Evolutionary conservation across 2,797 vertebrate genomes (phyloP).

Genomic region (Sylvilagus floridanus): DNA sequence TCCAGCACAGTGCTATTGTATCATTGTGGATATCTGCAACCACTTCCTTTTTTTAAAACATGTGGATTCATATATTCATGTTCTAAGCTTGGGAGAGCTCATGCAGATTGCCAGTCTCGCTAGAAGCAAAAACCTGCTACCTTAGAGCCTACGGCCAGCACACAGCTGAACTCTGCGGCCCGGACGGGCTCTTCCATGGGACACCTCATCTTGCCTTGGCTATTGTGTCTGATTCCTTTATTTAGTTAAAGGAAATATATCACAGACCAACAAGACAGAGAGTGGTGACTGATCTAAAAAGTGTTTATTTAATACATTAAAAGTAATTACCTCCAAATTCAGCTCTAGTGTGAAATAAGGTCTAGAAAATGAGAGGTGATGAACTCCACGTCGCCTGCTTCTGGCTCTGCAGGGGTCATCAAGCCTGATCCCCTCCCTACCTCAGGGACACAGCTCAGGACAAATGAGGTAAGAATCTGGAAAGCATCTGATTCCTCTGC

Average conservation of each 20-base stretch:
- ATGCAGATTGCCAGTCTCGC: neutral
- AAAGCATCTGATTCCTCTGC: conserved; percentile 61
- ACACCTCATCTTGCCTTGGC: neutral
- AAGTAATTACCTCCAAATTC: neutral
- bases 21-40: conserved; percentile 26
- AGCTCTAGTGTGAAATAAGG: neutral
- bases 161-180: neutral
- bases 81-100: neutral
- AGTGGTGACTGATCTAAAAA: neutral
- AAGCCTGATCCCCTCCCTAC: conserved; percentile 29
- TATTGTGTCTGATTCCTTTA: neutral
- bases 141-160: neutral
- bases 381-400: neutral
- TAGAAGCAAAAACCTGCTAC: neutral
- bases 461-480: conserved; percentile 77
- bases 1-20: neutral
- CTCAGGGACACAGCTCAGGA: conserved; percentile 46
- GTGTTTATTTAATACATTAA: neutral
- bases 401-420: neutral
- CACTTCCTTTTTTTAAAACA: neutral
- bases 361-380: neutral
- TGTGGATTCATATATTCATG: neutral
- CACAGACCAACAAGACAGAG: neutral
- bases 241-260: conserved; percentile 10
- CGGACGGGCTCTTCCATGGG: neutral